Evolutionary conservation across 2,113 vertebrate genomes (phyloP), one percentile per base, ranked within the genome.

Genomic region (Corydoras maculifer): DNA sequence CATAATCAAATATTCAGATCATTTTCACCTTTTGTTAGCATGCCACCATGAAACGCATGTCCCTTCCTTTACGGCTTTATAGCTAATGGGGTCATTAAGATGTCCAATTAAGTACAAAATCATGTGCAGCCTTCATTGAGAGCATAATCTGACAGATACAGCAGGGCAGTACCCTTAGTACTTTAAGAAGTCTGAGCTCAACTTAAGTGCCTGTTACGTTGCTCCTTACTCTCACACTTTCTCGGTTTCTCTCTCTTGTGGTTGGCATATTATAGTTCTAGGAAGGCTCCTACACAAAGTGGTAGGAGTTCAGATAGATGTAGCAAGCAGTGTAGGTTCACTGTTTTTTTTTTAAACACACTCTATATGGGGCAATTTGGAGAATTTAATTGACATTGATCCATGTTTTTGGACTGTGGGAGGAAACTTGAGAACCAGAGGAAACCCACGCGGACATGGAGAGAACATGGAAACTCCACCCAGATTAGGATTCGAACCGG

Each of bases 11-110:
- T 72, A 7, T 49, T 60, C 68, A 55, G 14, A 3, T 53, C 60
- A 53, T 15, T 9, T 51, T 75, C 58, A 63, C 59, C 65, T 54
- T 73, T 12, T 2, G 14, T 65, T 73, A 65, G 35, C 35, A 43
- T 43, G 35, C 35, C 35, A 43, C 35, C 35, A 43, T 43, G 30
- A 59, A 71, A 54, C 61, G 48, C 53, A 63, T 57, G 72, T 71
- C 48, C 61, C 61, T 54, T 54, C 51, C 59, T 72, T 35, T 13
- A 53, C 64, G 72, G 60, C 55, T 71, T 60, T 15, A 43, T 60
- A 6, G 48, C 59, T 72, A 78, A 78, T 78, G 69, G 68, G 70
- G 64, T 75, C 72, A 75, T 78, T 78, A 78, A 53, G 75, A 64
- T 64, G 43, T 18, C 63, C 68, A 74, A 78, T 78, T 71, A 74